Percentiles rank a stretch among this genome's conserved stretches.
phyloP scores from a whole-genome alignment of 2,888 invertebrate genomes.

The Linyphia triangularis region DNA sequence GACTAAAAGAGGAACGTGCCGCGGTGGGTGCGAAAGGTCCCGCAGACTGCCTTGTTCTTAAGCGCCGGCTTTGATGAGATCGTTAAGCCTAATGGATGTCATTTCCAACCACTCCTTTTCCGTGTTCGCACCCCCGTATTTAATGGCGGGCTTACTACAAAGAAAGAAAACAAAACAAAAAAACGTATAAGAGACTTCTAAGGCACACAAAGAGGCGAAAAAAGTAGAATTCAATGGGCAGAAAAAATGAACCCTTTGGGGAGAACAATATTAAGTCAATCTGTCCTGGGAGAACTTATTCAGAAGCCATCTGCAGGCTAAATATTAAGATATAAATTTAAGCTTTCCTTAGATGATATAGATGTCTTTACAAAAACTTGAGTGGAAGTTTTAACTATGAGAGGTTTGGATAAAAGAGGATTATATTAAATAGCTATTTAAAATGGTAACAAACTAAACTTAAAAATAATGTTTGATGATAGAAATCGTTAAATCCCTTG shows the following conservation, averaged over 20 bases:
- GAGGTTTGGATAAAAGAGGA: too few relatives aligned
- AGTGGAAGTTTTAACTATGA: too few relatives aligned
- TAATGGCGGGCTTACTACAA: constrained; percentile 42
- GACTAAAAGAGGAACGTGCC: constrained; percentile 14
- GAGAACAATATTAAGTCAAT: constrained; percentile 31
- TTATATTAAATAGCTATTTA: too few relatives aligned
- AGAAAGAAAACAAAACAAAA: constrained; percentile 3
- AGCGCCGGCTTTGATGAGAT: constrained; percentile 70
- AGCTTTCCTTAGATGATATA: background rate
- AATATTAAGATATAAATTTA: constrained; percentile 7
- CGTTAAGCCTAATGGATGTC: constrained; percentile 72
- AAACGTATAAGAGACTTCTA: background rate
- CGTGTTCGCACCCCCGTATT: constrained; percentile 47
- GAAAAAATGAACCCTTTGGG: constrained; percentile 15
- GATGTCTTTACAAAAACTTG: too few relatives aligned
- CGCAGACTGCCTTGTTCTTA: constrained; percentile 39
- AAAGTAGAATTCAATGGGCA: background rate
- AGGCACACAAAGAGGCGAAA: constrained; percentile 10
- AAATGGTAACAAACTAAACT: too few relatives aligned
- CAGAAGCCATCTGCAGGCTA: background rate
- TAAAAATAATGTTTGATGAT: too few relatives aligned
- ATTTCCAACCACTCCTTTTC: constrained; percentile 69
- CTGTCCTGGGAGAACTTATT: background rate
- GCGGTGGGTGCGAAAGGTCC: constrained; percentile 27
- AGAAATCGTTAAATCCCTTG: too few relatives aligned